A percentile compares a stretch with the other conserved stretches of the same genome.
Evolutionary conservation across 1,140 invertebrate species (phyloP).

Genomic region (Trichoplusia ni): DNA sequence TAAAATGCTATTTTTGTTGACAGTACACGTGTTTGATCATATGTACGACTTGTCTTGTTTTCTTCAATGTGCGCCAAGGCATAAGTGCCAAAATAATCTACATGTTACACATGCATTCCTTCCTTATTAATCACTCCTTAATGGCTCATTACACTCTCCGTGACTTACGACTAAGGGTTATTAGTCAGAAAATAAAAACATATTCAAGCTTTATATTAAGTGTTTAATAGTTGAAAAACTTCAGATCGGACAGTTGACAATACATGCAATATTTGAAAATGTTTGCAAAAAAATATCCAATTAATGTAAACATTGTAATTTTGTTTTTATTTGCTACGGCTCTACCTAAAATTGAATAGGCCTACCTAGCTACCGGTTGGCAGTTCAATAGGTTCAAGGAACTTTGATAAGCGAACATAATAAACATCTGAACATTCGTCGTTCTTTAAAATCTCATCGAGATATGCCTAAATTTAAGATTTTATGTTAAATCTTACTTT

Average conservation of each 20-base stretch:
- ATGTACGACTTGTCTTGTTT: background rate
- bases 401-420: slow-evolving; percentile 29
- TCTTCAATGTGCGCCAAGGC: background rate
- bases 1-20: slow-evolving; percentile 15
- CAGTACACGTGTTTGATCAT: slow-evolving; percentile 6
- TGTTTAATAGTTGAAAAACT: slow-evolving; percentile 18
- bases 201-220: slow-evolving; percentile 29
- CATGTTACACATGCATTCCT: background rate
- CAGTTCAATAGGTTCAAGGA: slow-evolving; percentile 29
- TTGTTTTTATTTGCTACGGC: slow-evolving; percentile 5
- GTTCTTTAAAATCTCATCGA: slow-evolving; percentile 18
- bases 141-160: background rate
- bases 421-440: slow-evolving; percentile 8
- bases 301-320: slow-evolving; percentile 13
- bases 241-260: slow-evolving; percentile 30
- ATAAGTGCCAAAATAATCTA: background rate
- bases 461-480: slow-evolving; percentile 28
- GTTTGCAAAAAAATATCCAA: slow-evolving; percentile 21
- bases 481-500: slow-evolving; percentile 22
- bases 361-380: slow-evolving; percentile 7
- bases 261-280: slow-evolving; percentile 21
- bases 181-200: slow-evolving; percentile 3
- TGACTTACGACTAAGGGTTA: background rate
- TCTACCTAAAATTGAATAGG: slow-evolving; percentile 9
- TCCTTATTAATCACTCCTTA: background rate